These are phyloP conservation scores for Chaetura pelagica DNA, from an alignment of 2,113 vertebrate species.

Conservation along the genomic window DNA sequence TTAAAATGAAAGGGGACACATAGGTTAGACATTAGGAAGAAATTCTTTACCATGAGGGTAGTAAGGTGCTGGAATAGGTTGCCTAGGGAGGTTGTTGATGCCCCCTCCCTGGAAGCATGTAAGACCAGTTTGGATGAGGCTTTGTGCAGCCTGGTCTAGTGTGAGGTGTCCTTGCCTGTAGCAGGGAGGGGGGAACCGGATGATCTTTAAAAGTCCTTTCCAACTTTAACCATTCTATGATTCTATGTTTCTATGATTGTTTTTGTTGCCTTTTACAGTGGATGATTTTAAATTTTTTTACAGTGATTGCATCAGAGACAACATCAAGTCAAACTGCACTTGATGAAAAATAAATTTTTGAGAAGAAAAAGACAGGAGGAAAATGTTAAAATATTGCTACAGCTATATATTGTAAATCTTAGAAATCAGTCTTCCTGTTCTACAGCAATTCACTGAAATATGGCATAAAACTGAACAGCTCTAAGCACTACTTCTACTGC, in stretches of 20 bases:
- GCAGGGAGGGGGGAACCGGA: no score
- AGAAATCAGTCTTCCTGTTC: neutral
- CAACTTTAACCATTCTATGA: no score
- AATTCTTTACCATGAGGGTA: no score
- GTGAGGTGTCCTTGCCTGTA: no score
- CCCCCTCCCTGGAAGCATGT: no score
- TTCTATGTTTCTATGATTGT: neutral
- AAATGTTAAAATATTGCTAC: neutral
- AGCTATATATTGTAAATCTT: neutral
- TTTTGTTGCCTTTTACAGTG: neutral
- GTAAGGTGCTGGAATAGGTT: no score
- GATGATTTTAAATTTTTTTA: neutral
- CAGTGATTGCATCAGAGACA: neutral
- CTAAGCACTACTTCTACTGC: neutral
- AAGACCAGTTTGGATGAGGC: no score
- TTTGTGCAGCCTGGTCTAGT: no score
- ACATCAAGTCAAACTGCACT: neutral
- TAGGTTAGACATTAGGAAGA: no score
- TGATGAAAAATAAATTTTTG: neutral
- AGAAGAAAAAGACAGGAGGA: neutral
- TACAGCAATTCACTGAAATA: neutral
- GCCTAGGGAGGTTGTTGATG: no score
- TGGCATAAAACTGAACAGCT: neutral
- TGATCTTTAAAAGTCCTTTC: no score
- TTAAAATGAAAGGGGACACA: no score